Conservation (phyloP, 2,797 vertebrate genomes). For the Simalia tracyae region DNA sequence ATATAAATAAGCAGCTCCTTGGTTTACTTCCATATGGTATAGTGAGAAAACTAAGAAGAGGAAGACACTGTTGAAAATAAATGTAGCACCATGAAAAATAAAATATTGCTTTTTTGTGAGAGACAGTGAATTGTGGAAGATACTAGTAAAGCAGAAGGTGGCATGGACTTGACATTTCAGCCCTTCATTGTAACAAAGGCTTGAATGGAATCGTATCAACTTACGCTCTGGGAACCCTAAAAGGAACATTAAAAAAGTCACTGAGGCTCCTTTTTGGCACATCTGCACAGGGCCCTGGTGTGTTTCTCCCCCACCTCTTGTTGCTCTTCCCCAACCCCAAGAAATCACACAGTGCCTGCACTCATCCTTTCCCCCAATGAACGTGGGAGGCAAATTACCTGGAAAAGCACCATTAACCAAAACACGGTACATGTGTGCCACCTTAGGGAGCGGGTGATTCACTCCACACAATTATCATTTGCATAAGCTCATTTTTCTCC, state of each 20-base stretch:
- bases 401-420: background rate
- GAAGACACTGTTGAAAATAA: slow-evolving; percentile 12
- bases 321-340: background rate
- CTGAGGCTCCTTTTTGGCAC: background rate
- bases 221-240: background rate
- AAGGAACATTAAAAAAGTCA: background rate
- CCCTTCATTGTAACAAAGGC: background rate
- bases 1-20: background rate
- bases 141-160: background rate
- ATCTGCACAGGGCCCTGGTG: background rate
- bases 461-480: background rate
- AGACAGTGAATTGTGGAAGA: background rate
- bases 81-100: slow-evolving; percentile 22
- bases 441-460: background rate
- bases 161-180: background rate
- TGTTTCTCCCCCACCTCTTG: background rate
- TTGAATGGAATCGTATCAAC: background rate
- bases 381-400: background rate
- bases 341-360: background rate
- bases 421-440: background rate
- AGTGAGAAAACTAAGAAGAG: background rate
- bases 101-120: background rate
- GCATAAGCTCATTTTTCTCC: background rate
- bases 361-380: background rate
- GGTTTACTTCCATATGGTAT: background rate